phyloP scores from a whole-genome alignment of 1,140 invertebrate genomes.

The Cydia amplana region DNA sequence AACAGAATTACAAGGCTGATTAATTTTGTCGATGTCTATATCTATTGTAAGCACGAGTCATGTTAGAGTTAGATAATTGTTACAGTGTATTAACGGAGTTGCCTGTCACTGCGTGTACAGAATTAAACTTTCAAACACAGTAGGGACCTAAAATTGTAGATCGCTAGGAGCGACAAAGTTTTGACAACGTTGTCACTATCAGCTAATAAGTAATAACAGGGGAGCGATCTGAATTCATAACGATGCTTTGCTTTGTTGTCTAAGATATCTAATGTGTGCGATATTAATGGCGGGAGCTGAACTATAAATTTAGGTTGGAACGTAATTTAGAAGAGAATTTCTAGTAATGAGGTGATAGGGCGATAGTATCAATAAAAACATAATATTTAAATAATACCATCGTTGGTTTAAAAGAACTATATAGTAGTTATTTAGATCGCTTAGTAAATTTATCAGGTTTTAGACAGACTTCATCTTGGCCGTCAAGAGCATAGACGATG shows the following conservation, averaged over 20 bases:
- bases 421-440: too few relatives aligned
- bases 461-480: too few relatives aligned
- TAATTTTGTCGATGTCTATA: background rate
- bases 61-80: conserved; percentile 33
- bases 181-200: conserved; percentile 71
- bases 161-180: conserved; percentile 58
- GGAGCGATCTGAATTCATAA: conserved; percentile 60
- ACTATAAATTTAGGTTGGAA: background rate
- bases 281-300: background rate
- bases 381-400: background rate
- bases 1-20: background rate
- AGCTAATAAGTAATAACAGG: conserved; percentile 54
- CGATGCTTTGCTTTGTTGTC: conserved; percentile 40
- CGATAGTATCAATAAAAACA: background rate
- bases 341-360: background rate
- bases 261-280: background rate
- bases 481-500: too few relatives aligned
- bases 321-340: background rate
- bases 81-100: conserved; percentile 43
- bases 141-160: conserved; percentile 65
- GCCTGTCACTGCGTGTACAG: conserved; percentile 44
- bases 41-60: background rate
- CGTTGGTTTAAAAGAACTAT: too few relatives aligned
- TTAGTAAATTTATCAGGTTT: too few relatives aligned
- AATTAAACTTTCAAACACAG: conserved; percentile 60